These are phyloP conservation scores for Triops cancriformis DNA, from an alignment of 1,140 invertebrate genomes.

Conservation along the genomic window DNA sequence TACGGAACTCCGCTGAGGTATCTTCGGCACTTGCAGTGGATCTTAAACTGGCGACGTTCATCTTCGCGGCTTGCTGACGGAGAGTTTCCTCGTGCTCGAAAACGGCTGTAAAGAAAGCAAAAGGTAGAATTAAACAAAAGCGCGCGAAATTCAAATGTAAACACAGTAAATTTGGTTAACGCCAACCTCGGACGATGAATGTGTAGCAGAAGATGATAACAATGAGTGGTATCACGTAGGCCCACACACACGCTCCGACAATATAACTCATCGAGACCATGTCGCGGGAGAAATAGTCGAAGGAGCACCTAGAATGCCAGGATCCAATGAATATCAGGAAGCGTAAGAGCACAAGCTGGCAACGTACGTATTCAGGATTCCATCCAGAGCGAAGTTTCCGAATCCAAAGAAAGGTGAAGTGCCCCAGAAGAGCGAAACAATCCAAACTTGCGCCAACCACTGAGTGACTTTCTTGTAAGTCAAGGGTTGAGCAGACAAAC, in stretches of 20 bases:
- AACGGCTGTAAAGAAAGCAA: constrained; percentile 35
- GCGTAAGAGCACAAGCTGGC: constrained; percentile 50
- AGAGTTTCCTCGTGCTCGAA: constrained; percentile 41
- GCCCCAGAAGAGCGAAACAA: constrained; percentile 32
- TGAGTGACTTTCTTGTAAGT: constrained; percentile 31
- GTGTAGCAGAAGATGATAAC: constrained; percentile 67
- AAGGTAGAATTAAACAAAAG: neutral
- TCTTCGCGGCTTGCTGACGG: constrained; percentile 65
- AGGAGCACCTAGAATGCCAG: constrained; percentile 61
- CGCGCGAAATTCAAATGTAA: neutral
- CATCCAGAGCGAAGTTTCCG: constrained; percentile 35
- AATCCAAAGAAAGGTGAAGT: constrained; percentile 36
- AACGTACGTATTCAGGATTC: constrained; percentile 30
- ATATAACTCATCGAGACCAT: constrained; percentile 58
- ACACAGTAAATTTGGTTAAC: too few species aligned
- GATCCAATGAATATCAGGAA: constrained; percentile 60
- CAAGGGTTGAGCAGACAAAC: constrained; percentile 34
- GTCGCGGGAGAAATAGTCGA: constrained; percentile 64
- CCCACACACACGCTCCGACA: constrained; percentile 56
- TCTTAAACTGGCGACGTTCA: constrained; percentile 78
- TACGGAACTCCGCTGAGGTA: constrained; percentile 67
- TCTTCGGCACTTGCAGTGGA: constrained; percentile 56
- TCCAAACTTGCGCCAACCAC: constrained; percentile 34
- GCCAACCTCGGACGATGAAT: constrained; percentile 53
- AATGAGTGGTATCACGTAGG: constrained; percentile 60